phyloP scores from a whole-genome alignment of 2,888 invertebrate species.

The Clunio marinus region DNA sequence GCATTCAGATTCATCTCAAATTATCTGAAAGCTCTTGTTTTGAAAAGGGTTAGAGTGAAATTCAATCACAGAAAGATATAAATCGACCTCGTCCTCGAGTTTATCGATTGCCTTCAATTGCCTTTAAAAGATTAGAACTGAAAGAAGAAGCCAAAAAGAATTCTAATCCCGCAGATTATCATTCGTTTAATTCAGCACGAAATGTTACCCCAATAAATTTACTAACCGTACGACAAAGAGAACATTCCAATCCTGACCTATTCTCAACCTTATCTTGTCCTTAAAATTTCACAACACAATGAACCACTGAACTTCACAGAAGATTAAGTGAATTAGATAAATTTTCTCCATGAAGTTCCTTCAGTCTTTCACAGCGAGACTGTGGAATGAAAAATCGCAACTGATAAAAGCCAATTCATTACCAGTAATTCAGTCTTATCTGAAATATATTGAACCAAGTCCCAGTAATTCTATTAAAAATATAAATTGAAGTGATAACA shows the following conservation, averaged over 20 bases:
- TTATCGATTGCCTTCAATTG: conserved; percentile 1
- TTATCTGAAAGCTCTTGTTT: conserved; percentile 1
- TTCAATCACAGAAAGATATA: conserved; percentile 4
- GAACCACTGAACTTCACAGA: conserved; percentile 11
- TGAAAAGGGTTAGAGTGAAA: background rate
- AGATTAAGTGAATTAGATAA: conserved; percentile 37
- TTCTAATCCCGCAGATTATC: conserved; percentile 3
- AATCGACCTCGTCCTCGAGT: conserved; percentile 10
- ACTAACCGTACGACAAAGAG: background rate
- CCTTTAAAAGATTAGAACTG: too few relatives aligned
- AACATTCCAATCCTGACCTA: conserved; percentile 3
- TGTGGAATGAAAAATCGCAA: conserved; percentile 25
- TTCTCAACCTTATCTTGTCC: background rate
- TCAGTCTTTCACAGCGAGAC: background rate
- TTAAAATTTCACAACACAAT: background rate
- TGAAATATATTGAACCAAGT: background rate
- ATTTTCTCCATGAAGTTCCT: background rate
- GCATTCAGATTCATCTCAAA: too few relatives aligned
- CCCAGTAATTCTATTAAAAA: conserved; percentile 1
- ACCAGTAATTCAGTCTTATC: conserved; percentile 13
- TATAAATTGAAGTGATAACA: conserved; percentile 31
- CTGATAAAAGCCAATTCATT: conserved; percentile 31
- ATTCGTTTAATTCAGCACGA: conserved; percentile 9
- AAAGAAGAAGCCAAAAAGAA: background rate
- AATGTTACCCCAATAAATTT: conserved; percentile 18